Percentiles rank a stretch among this genome's conserved stretches.
Evolutionary conservation across 2,888 invertebrate genomes (phyloP).

Genomic region (Tolmerus cingulatus): DNA sequence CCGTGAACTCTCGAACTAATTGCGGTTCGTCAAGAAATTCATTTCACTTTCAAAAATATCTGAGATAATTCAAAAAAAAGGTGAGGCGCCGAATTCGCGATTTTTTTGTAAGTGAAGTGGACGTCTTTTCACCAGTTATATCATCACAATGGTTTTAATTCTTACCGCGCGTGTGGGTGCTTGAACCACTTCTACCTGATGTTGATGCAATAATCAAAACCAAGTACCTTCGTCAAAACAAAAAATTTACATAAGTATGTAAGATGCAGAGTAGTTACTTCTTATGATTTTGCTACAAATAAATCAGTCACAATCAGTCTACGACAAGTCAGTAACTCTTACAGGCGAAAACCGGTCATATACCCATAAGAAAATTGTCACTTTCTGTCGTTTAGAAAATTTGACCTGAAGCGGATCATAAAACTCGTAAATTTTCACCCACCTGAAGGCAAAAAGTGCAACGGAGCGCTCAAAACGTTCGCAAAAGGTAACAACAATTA

Average conservation of each 20-base stretch:
- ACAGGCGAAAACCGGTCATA: background rate
- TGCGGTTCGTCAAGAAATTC: background rate
- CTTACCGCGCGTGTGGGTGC: background rate
- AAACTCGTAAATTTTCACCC: slow-evolving; percentile 5
- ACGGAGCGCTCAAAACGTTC: background rate
- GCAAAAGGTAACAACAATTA: background rate
- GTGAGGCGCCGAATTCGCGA: background rate
- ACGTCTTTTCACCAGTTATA: background rate
- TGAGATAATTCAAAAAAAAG: background rate
- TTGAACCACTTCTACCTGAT: background rate
- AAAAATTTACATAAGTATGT: background rate
- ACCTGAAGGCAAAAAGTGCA: background rate
- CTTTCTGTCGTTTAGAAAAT: slow-evolving; percentile 10
- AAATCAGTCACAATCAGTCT: background rate
- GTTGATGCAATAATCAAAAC: background rate
- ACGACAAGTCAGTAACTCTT: background rate
- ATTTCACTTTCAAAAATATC: background rate
- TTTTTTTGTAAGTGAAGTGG: background rate
- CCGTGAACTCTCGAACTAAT: background rate
- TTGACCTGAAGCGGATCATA: background rate
- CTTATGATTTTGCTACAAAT: background rate
- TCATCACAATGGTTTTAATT: background rate
- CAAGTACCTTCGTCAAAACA: background rate
- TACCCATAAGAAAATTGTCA: background rate
- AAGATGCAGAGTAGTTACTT: background rate